phyloP scores from a whole-genome alignment of 2,888 invertebrate genomes.

The Scaptomyza parva region DNA sequence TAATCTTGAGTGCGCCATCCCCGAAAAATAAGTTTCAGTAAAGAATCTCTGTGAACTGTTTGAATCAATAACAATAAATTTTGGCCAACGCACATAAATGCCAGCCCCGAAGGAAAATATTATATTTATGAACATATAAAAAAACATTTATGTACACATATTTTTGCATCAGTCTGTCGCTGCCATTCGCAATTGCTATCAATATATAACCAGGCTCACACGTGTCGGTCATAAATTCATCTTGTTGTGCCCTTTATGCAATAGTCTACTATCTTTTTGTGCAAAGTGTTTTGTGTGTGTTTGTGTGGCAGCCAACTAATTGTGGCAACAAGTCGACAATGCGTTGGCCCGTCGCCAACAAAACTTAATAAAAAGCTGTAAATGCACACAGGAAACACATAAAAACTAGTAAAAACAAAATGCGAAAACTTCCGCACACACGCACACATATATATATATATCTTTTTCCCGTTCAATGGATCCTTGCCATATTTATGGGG shows the following conservation, averaged over 20 bases:
- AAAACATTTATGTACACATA: conserved; percentile 4
- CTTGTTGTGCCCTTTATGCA: neutral
- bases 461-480: neutral
- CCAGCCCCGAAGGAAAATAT: neutral
- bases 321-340: conserved; percentile 29
- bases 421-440: neutral
- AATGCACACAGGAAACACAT: neutral
- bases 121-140: conserved; percentile 9
- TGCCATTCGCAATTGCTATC: conserved; percentile 17
- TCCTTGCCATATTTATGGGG: neutral
- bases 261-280: neutral
- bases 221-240: conserved; percentile 60
- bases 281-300: conserved; percentile 30
- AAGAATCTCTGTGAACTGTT: conserved; percentile 14
- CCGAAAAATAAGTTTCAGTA: conserved; percentile 10
- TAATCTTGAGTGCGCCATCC: conserved; percentile 49
- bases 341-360: conserved; percentile 20
- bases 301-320: conserved; percentile 28
- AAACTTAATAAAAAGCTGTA: neutral
- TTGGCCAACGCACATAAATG: conserved; percentile 44
- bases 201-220: conserved; percentile 23
- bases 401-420: neutral
- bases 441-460: too few relatives aligned
- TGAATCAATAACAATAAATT: conserved; percentile 75
- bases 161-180: conserved; percentile 8